Percentiles rank a stretch among this genome's conserved stretches.
Evolutionary conservation across 2,888 invertebrate genomes (phyloP).

Genomic region (Prosapia bicincta): DNA sequence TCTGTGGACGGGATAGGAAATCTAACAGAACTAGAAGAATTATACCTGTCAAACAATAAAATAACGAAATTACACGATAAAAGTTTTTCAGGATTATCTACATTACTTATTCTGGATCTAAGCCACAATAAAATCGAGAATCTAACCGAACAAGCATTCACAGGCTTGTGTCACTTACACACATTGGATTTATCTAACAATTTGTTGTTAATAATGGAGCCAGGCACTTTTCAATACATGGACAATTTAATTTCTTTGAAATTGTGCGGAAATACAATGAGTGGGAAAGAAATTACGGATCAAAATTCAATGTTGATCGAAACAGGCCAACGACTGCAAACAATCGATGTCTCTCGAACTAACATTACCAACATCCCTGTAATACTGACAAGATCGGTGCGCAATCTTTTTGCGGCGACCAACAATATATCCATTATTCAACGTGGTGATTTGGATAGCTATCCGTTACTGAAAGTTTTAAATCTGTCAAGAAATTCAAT

Average conservation of each 20-base stretch:
- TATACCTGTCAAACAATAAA: constrained; percentile 41
- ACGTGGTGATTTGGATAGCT: constrained; percentile 85
- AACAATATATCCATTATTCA: constrained; percentile 70
- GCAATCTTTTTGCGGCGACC: constrained; percentile 71
- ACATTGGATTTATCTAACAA: constrained; percentile 61
- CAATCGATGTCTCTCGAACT: constrained; percentile 78
- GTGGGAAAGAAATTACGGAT: constrained; percentile 50
- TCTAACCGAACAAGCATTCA: constrained; percentile 33
- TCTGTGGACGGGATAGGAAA: constrained; percentile 20
- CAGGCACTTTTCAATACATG: constrained; percentile 59
- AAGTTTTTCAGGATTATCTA: constrained; percentile 30
- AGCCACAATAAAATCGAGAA: constrained; percentile 40
- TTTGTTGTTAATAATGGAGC: constrained; percentile 49
- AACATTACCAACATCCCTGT: constrained; percentile 81
- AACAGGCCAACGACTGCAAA: constrained; percentile 72
- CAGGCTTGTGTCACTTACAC: constrained; percentile 46
- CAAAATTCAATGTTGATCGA: constrained; percentile 61
- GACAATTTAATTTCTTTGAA: constrained; percentile 63
- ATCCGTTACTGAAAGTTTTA: constrained; percentile 75
- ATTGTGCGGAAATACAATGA: constrained; percentile 54
- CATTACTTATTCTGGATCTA: constrained; percentile 41
- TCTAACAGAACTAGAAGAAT: constrained; percentile 37
- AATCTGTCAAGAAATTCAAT: constrained; percentile 79
- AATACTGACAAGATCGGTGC: constrained; percentile 80
- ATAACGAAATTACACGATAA: constrained; percentile 35